Conservation (phyloP, 2,797 vertebrate genomes). For the Manis pentadactyla region DNA sequence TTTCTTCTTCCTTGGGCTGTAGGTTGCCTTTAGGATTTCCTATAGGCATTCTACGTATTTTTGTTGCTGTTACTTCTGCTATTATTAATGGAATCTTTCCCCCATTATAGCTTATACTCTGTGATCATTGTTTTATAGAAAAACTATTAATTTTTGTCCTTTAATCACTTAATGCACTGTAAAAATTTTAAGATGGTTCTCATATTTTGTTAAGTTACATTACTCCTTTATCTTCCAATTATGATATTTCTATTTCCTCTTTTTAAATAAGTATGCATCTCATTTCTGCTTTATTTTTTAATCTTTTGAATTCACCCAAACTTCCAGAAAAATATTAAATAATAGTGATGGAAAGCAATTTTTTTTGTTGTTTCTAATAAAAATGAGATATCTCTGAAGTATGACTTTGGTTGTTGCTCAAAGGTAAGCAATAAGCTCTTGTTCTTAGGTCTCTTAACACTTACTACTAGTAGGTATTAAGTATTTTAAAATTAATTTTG, state of each 20-base stretch:
- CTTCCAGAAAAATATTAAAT: background rate
- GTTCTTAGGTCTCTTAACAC: background rate
- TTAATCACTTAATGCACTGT: background rate
- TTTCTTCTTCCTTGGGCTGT: background rate
- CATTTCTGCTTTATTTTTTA: background rate
- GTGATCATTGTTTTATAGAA: background rate
- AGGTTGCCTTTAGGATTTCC: background rate
- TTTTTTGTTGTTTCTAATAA: background rate
- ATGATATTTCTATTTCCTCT: background rate
- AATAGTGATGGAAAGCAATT: background rate
- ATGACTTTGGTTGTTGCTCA: background rate
- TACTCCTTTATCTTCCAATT: background rate
- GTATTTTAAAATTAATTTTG: background rate
- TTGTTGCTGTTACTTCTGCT: background rate
- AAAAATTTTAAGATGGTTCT: background rate
- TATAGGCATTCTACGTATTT: background rate
- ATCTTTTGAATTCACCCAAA: background rate
- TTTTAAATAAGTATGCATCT: background rate
- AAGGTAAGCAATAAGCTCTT: background rate
- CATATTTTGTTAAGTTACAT: background rate
- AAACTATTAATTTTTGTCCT: background rate
- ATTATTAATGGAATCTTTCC: background rate
- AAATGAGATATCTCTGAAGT: background rate
- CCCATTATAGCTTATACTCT: background rate
- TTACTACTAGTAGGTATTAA: background rate